Base-by-base conservation (phyloP, 2,797 vertebrate species). In the Agapornis canus region DNA sequence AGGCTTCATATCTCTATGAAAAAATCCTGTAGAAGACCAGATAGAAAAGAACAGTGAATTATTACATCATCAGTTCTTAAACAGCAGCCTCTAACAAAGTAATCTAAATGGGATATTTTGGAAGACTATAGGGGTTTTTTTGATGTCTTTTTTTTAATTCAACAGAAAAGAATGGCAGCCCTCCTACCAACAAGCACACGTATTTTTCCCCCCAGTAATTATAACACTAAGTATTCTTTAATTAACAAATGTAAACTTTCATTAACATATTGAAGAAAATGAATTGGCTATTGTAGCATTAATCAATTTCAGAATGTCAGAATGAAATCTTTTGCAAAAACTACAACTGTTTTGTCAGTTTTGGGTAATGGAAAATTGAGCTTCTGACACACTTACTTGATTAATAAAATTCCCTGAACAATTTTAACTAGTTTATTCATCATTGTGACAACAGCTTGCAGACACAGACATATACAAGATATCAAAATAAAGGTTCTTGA, bases 1-100 rank as follows among this genome's bases (percentile, higher is more conserved):
- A 40, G 99, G 99, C 94, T 99, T 99, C 99, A 99, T 99, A 97
- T 99, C 99, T 80, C 99, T 98, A 83, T 99, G 99, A 95, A 99
- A 99, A 97, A 99, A 99, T 26, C 99, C 99, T 99, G 90, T 56
- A 75, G 56, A 73, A 73, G 71, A 79, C 3, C 20, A 76, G 2
- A 94, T 15, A 96, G 39, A 89, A 89, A 64, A 77, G 16, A 73
- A 37, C 4, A 3, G 6, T 2, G 52, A 84, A 45, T 80, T 88
- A 71, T 73, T n/a, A 23, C 10, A 8, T 40, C 31, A 79, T 54
- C 21, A 14, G 21, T 78, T 87, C 79, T 59, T 63, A 31, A 86
- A 56, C 5, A 81, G 39, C 37, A 51, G 43, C 11, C 31, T 89
- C 23, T 66, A 63, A 21, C 1, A 72, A 2, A 68, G 3, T 39